A percentile compares a stretch with the other conserved stretches of the same genome.
Evolutionary conservation across 2,113 vertebrate genomes (phyloP).

Genomic region (Vulpes lagopus): DNA sequence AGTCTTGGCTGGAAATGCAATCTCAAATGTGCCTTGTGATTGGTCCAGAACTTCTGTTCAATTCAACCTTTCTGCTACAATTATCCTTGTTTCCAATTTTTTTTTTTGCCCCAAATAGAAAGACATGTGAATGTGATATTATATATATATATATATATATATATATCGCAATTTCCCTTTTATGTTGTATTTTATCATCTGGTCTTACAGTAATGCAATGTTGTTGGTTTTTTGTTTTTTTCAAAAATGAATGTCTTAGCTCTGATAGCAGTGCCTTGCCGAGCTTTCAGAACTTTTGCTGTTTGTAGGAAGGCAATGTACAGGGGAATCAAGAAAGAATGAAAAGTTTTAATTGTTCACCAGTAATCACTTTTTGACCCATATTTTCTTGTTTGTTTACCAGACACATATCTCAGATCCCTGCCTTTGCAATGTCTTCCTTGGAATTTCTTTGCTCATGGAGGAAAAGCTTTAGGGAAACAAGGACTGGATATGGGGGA

Average conservation of each 20-base stretch:
- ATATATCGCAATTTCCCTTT: conserved; percentile 63
- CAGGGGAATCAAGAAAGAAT: background rate
- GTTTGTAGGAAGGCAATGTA: conserved; percentile 10
- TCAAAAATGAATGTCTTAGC: conserved; percentile 69
- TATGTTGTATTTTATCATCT: conserved; percentile 22
- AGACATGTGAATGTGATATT: background rate
- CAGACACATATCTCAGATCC: background rate
- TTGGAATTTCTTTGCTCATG: background rate
- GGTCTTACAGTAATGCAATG: conserved; percentile 29
- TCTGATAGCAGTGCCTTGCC: conserved; percentile 75
- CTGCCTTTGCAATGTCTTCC: background rate
- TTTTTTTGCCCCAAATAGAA: conserved; percentile 69
- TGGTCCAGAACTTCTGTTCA: conserved; percentile 49
- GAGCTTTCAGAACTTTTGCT: conserved; percentile 56
- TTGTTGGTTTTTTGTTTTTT: conserved; percentile 40
- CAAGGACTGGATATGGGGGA: background rate
- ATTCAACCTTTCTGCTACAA: conserved; percentile 56
- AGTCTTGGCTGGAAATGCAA: background rate
- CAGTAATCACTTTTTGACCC: background rate
- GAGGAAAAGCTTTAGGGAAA: background rate
- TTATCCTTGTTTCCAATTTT: conserved; percentile 51
- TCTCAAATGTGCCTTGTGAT: conserved; percentile 45
- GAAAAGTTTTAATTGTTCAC: conserved; percentile 45
- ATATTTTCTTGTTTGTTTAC: background rate
- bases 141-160: background rate